These are phyloP conservation scores for Epizoanthus ramosus DNA, from an alignment of 92 coral and sea anemone species.

Conservation along the genomic window DNA sequence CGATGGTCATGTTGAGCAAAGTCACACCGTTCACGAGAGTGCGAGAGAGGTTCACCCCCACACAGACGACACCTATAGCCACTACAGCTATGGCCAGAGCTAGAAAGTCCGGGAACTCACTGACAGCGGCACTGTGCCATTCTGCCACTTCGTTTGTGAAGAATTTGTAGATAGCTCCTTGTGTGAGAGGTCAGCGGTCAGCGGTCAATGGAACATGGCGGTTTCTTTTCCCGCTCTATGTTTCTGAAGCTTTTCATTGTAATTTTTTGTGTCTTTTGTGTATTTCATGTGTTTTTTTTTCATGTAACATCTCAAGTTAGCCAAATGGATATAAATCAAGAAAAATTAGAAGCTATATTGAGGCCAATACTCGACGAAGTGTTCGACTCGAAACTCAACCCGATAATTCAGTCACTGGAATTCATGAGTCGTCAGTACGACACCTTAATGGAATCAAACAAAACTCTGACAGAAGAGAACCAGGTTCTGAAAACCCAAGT, in stretches of 20 bases:
- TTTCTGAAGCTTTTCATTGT: constrained; percentile 27
- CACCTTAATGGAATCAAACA: background rate
- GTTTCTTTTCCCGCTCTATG: constrained; percentile 20
- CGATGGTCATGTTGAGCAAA: constrained; percentile 43
- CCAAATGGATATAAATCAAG: background rate
- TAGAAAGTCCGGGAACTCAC: constrained; percentile 61
- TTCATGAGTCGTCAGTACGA: constrained; percentile 2
- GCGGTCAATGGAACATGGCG: constrained; percentile 27
- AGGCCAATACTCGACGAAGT: constrained; percentile 1
- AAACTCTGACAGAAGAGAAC: background rate
- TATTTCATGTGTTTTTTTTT: background rate
- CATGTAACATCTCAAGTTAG: constrained; percentile 1
- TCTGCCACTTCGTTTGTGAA: constrained; percentile 55
- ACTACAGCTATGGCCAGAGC: constrained; percentile 69
- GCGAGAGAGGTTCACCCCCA: constrained; percentile 72
- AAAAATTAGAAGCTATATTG: background rate
- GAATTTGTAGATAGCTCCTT: constrained; percentile 39
- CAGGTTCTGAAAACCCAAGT: background rate
- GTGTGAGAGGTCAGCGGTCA: constrained; percentile 68
- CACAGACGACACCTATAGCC: constrained; percentile 54
- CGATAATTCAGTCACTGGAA: background rate
- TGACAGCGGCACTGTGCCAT: constrained; percentile 47
- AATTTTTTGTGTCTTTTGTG: background rate
- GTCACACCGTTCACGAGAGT: constrained; percentile 53
- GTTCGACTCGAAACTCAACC: background rate